Evolutionary conservation across 2,113 vertebrate species (phyloP).

Genomic region (Sitta europaea): DNA sequence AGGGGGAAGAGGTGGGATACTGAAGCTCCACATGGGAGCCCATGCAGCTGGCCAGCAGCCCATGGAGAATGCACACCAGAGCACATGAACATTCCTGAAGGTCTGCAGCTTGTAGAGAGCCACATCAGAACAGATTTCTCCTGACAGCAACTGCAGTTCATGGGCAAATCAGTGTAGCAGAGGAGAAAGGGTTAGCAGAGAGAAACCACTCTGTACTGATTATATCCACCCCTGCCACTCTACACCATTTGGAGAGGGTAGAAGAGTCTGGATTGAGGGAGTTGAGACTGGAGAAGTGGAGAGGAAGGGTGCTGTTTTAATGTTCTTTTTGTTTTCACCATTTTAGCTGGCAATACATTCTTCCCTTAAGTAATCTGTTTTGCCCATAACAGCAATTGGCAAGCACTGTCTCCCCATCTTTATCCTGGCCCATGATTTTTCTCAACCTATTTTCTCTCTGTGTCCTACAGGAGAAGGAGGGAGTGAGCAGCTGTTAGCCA

Average conservation of each 20-base stretch:
- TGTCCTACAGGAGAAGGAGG: background rate
- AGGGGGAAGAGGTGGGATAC: background rate
- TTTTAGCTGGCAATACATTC: background rate
- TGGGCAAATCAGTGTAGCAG: background rate
- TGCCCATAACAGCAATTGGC: background rate
- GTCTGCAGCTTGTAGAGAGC: background rate
- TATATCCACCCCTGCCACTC: background rate
- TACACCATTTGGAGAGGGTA: background rate
- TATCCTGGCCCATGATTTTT: background rate
- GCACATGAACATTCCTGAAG: background rate
- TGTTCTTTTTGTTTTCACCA: background rate
- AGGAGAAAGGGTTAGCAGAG: background rate
- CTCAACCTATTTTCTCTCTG: background rate
- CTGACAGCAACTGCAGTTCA: background rate
- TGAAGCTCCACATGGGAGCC: background rate
- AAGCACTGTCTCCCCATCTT: background rate
- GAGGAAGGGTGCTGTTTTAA: background rate
- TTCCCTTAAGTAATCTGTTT: background rate
- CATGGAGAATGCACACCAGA: background rate
- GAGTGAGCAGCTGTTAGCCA: background rate
- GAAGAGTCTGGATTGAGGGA: background rate
- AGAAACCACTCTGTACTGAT: background rate
- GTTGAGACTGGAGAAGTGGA: background rate
- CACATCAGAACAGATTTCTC: background rate
- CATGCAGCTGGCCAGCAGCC: background rate